Base-by-base conservation (phyloP, 1,140 invertebrate species). In the Brachystomella parvula region DNA sequence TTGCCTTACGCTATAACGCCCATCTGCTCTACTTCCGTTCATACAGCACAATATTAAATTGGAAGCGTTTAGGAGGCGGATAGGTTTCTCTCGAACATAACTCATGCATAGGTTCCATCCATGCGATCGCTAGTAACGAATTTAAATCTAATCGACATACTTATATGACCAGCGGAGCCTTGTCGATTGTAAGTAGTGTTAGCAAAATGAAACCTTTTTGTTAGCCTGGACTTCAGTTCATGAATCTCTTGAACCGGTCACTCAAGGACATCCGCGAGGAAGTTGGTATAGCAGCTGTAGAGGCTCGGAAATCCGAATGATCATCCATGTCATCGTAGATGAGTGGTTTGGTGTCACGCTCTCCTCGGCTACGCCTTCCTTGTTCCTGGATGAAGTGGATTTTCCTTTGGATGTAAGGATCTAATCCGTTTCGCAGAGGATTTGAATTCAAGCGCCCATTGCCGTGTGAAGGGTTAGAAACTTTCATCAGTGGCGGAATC, bases 331-430 rank as follows among this genome's bases (percentile, higher is more conserved):
- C 49, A 6, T 53, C 49, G 24, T 53, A 53, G 6, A 66, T 31
- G 15, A 68, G 29, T 2, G 49, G 28, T 2, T 26, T 21, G 17
- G 17, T 44, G n/a, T 56, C 57, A 47, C 29, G 33, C 33, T 64
- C 29, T 21, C 53, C 32, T 26, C 39, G 58, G 26, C 44, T 31
- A 24, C 65, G n/a, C 31, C 56, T 33, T 47, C 65, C 68, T 19
- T 33, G 59, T 47, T 62, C 35, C 47, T 73, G 71, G 47, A 73
- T 70, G 29, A 62, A 62, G 3, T 64, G 53, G 39, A 73, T 73
- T 65, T 58, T 66, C 26, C 63, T 30, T 47, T 73, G 71, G 61
- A 73, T 73, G 19, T 70, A 63, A 26, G 71, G 71, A 49, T 73
- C 61, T n/a, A 72, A 39, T 24, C 39, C n/a, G 28, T 31, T 56